Evolutionary conservation across 2,888 invertebrate species (phyloP).

Genomic region (Campoletis raptor): DNA sequence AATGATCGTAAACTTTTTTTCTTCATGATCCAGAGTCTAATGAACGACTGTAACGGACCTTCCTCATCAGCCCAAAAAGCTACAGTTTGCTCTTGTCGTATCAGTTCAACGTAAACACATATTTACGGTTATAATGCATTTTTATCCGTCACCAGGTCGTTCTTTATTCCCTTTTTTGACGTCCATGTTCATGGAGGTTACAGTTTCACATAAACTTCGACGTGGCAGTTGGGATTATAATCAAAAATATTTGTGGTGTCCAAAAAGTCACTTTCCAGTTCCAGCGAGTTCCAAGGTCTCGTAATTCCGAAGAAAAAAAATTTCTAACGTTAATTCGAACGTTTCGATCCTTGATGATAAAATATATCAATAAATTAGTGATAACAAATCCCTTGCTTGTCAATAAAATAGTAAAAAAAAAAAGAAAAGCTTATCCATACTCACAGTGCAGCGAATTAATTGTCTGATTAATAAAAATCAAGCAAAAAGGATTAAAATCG

Average conservation of each 20-base stretch:
- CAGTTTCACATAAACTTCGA: background rate
- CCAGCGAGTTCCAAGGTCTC: background rate
- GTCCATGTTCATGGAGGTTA: conserved; percentile 9
- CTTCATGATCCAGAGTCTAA: no score
- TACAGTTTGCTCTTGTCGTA: no score
- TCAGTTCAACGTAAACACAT: background rate
- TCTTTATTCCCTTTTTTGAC: conserved; percentile 12
- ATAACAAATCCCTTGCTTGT: background rate
- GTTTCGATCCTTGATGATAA: no score
- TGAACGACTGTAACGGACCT: no score
- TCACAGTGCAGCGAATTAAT: background rate
- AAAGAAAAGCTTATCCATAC: background rate
- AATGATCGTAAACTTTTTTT: no score
- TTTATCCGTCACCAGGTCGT: conserved; percentile 10
- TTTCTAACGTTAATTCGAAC: no score
- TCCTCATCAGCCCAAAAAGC: no score
- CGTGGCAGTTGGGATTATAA: conserved; percentile 20
- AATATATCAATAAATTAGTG: background rate
- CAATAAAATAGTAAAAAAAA: no score
- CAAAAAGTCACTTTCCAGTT: background rate
- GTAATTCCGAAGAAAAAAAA: background rate
- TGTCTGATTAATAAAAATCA: background rate
- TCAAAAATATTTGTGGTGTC: background rate
- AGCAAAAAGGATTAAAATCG: background rate
- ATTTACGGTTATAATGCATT: background rate